phyloP scores from a whole-genome alignment of 2,888 invertebrate genomes.

The Pardosa pseudoannulata region DNA sequence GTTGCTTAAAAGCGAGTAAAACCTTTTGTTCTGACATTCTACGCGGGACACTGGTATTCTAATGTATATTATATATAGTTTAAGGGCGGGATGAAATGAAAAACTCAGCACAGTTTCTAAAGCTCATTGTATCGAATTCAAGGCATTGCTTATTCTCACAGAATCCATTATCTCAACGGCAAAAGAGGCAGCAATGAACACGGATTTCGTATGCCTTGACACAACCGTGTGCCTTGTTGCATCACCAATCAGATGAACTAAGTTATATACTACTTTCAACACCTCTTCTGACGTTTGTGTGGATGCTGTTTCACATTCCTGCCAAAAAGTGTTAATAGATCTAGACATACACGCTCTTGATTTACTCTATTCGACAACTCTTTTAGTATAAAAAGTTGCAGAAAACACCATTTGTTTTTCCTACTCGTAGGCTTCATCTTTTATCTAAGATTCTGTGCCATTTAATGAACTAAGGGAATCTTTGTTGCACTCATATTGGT shows the following conservation, averaged over 20 bases:
- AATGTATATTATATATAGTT: constrained; percentile 40
- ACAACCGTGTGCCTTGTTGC: no score
- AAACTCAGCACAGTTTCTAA: constrained; percentile 40
- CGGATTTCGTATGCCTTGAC: no score
- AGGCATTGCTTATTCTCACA: constrained; percentile 23
- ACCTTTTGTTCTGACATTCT: constrained; percentile 53
- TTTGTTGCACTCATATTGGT: not conserved
- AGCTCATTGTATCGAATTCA: constrained; percentile 53
- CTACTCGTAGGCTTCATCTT: not conserved
- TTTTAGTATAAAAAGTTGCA: not conserved
- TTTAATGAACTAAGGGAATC: constrained; percentile 17
- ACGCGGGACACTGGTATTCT: constrained; percentile 47
- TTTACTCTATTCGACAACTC: no score
- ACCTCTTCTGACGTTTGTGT: not conserved
- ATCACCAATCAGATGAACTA: no score
- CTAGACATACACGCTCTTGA: not conserved
- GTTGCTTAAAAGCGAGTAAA: constrained; percentile 47
- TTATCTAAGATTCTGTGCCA: constrained; percentile 32
- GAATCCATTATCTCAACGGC: not conserved
- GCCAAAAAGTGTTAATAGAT: not conserved
- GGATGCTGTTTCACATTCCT: not conserved
- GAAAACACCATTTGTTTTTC: not conserved
- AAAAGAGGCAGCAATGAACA: not conserved
- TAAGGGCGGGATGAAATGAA: constrained; percentile 11
- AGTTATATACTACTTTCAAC: no score